A percentile compares a stretch with the other conserved stretches of the same genome.
Evolutionary conservation across 1,140 invertebrate genomes (phyloP).

Genomic region (Stenopsyche tienmushanensis): DNA sequence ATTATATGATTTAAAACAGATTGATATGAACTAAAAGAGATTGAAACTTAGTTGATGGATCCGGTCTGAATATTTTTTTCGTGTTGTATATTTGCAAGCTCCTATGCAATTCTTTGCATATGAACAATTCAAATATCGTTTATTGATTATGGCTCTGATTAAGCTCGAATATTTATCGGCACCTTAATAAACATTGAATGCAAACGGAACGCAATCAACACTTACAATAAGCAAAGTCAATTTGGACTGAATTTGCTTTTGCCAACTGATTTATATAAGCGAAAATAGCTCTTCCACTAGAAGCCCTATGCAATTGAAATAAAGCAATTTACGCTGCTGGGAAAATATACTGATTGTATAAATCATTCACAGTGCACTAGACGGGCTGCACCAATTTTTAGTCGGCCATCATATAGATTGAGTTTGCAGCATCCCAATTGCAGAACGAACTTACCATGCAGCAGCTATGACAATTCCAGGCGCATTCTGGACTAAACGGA

Average conservation of each 20-base stretch:
- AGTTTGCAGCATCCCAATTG: too few relatives aligned
- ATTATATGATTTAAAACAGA: too few relatives aligned
- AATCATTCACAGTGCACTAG: background rate
- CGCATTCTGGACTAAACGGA: too few relatives aligned
- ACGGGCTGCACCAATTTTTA: too few relatives aligned
- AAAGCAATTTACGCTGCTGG: background rate
- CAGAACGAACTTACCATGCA: too few relatives aligned
- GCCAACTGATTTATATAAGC: background rate
- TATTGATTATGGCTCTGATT: background rate
- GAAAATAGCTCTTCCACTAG: background rate
- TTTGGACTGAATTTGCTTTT: conserved; percentile 1
- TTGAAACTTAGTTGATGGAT: too few relatives aligned
- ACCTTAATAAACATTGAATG: conserved; percentile 2
- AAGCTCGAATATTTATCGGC: background rate
- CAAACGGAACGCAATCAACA: conserved; percentile 17
- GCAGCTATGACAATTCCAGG: too few relatives aligned
- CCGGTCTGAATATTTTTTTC: too few relatives aligned
- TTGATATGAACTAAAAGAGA: too few relatives aligned
- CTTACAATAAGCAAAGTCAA: conserved; percentile 10
- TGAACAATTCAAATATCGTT: background rate
- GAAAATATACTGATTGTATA: background rate
- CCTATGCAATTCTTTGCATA: too few relatives aligned
- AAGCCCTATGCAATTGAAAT: background rate
- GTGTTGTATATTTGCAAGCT: too few relatives aligned
- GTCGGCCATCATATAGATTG: too few relatives aligned